Base-by-base conservation (phyloP, 2,113 vertebrate species). In the Piprites chloris region DNA sequence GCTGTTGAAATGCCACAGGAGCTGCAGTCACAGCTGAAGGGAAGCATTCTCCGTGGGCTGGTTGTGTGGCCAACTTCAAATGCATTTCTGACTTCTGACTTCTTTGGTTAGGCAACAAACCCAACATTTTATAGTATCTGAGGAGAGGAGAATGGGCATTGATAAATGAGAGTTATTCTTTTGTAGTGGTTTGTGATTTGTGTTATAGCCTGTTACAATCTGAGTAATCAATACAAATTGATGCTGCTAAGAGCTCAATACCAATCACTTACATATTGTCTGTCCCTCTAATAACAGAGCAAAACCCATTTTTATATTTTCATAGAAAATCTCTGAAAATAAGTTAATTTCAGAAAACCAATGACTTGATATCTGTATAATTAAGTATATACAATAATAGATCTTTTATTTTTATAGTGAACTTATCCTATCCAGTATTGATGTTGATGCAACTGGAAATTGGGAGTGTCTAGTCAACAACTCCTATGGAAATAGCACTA, bases 381-480 rank as follows among this genome's bases (percentile, higher is more conserved):
- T 28, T 55, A 76, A 66, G 9, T 66, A n/a, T 72, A 42, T 76
- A 26, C 14, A 84, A 69, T 81, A 41, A 78, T 63, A n/a, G 50
- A 15, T 91, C 21, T 93, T 81, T 66, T 95, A 6, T 93, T 89
- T 89, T 87, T 89, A 19, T 93, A 99, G 99, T 66, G 99, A 99
- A 90, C 98, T 99, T 96, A 98, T 99, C 92, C 98, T 99, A 39
- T 98, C 98, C 95, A 99, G 98, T 95, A 98, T 99, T 28, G 98
- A 99, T 28, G 89, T 98, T 78, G 96, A 96, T 85, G 96, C 98
- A 32, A 96, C 98, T 32, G 99, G 99, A 95, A 96, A 97, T 16
- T 99, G 99, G 99, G 98, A 98, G 91, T 99, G 99, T 80, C 94
- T 98, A 88, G 98, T 99, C 95, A 99, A 97, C 96, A 99, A 98